Percentiles rank a stretch among this genome's conserved stretches.
Conservation (phyloP, 1,140 invertebrate genomes). For the Mylabris phalerata region DNA sequence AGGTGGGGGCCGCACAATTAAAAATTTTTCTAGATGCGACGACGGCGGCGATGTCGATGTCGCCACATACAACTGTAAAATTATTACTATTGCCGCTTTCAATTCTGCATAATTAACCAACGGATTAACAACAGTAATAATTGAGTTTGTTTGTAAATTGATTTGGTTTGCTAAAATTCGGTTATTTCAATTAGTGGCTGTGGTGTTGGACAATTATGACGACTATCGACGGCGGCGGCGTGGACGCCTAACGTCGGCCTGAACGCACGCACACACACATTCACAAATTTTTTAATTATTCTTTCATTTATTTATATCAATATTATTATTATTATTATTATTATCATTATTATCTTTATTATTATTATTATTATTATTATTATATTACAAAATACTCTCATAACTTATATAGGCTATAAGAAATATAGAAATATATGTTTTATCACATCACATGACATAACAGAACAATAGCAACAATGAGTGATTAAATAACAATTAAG, state of each 20-base stretch:
- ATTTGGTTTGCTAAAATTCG: too few species aligned
- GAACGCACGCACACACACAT: slow-evolving; percentile 1
- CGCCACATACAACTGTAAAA: too few species aligned
- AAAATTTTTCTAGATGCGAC: slow-evolving; percentile 2
- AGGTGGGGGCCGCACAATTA: slow-evolving; percentile 17
- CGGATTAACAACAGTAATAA: too few species aligned
- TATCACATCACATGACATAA: slow-evolving; percentile 41
- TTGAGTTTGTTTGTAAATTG: too few species aligned
- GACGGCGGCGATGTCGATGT: neutral
- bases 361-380: slow-evolving; percentile 19
- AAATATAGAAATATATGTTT: slow-evolving; percentile 41
- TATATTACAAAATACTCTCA: slow-evolving; percentile 32
- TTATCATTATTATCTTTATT: slow-evolving; percentile 26
- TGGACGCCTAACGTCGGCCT: slow-evolving; percentile 15
- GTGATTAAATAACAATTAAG: slow-evolving; percentile 42
- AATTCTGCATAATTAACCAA: too few species aligned
- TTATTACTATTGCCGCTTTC: too few species aligned
- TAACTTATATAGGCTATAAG: slow-evolving; percentile 39
- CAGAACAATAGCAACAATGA: slow-evolving; percentile 42
- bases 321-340: slow-evolving; percentile 22
- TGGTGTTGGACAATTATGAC: slow-evolving; percentile 17
- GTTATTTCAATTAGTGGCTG: slow-evolving; percentile 8
- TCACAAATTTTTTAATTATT: too few species aligned
- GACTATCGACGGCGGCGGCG: slow-evolving; percentile 9
- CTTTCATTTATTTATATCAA: slow-evolving; percentile 22